phyloP scores from a whole-genome alignment of 2,888 invertebrate genomes.

The Xylophagus ater region DNA sequence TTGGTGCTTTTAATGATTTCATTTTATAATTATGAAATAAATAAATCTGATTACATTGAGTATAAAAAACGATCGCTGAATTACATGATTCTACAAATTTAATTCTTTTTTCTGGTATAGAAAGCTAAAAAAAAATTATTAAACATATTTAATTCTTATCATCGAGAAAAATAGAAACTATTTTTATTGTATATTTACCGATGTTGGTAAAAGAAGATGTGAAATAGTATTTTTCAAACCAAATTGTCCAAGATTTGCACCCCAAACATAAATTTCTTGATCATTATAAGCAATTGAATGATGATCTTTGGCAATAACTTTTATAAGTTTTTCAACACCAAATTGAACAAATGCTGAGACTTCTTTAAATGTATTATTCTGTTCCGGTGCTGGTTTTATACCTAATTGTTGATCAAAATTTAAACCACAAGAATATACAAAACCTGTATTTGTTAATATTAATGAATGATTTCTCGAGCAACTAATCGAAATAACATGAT shows the following conservation, averaged over 20 bases:
- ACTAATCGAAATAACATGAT: constrained; percentile 31
- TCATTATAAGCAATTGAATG: constrained; percentile 60
- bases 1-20: constrained; percentile 29
- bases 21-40: constrained; percentile 31
- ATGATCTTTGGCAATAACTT: constrained; percentile 56
- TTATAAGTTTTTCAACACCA: constrained; percentile 38
- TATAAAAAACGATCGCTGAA: constrained; percentile 30
- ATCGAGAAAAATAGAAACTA: not conserved
- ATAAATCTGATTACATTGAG: constrained; percentile 25
- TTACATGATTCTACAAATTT: constrained; percentile 36
- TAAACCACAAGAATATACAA: constrained; percentile 48
- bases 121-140: constrained; percentile 10
- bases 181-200: constrained; percentile 20
- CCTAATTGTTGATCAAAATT: constrained; percentile 57
- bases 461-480: constrained; percentile 35
- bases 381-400: constrained; percentile 42
- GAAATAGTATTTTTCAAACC: constrained; percentile 38
- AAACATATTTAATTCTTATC: not conserved
- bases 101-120: constrained; percentile 25
- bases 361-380: constrained; percentile 31
- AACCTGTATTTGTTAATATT: constrained; percentile 29
- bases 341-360: constrained; percentile 31
- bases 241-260: constrained; percentile 71
- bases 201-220: constrained; percentile 24
- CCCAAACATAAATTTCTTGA: constrained; percentile 62